Base-by-base conservation (phyloP, 2,888 invertebrate genomes). In the Pandemis corylana region DNA sequence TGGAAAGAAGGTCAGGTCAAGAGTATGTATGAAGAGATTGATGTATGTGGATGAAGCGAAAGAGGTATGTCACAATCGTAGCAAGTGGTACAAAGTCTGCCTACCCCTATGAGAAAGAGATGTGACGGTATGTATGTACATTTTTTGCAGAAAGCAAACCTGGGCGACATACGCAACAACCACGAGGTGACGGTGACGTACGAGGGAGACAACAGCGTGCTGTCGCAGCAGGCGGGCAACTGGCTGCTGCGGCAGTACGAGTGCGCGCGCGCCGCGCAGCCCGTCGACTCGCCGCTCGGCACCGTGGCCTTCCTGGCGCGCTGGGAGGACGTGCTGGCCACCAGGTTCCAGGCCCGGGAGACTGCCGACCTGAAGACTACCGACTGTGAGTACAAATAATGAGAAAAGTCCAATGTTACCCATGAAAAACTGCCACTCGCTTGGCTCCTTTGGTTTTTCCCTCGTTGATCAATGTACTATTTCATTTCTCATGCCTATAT, bases 151-250 rank as follows among this genome's bases (percentile, higher is more conserved):
- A 96, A 97, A n/a, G 96, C 98, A 20, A 96, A 98, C 80, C 93
- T 99, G 41, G 98, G 98, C 51, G 97, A 97, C 78, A 94, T 99
- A 76, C 95, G 98, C 10, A 96, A 96, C 84, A 97, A 97, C 89
- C 97, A 98, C 89, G 99, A 99, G 89, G 97, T 98, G 0, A 97
- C 97, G 59, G 97, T 97, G 72, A 99, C 99, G 0, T 98, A 98
- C 89, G 99, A 99, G 88, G 98, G 99, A 0, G 98, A 99, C 91
- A 99, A 99, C 92, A 98, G 97, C 89, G 98, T 99, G 36, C 94
- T 99, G 4, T 95, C 97, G 0, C 98, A 98, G 85, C 98, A 98
- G 89, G 96, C 98, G 0, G 97, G 97, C 84, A 98, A 98, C 91
- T 98, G 98, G 96, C 91, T 98, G 71, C 87, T 97, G 65, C 90